phyloP scores from a whole-genome alignment of 2,797 vertebrate genomes.

The Hapalemur alaotrensis region DNA sequence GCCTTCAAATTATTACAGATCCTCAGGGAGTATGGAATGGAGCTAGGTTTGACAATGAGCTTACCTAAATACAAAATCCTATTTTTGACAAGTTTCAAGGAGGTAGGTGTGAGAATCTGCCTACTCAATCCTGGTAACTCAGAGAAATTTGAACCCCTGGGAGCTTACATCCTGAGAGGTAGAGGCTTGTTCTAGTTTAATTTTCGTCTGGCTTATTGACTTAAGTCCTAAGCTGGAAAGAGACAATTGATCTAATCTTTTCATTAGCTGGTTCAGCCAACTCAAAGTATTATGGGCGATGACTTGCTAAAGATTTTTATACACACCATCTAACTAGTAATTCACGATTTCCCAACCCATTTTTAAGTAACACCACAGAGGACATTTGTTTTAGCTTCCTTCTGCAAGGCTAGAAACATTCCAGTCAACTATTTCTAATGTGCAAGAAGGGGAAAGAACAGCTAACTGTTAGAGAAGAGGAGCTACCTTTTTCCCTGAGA shows the following conservation, averaged over 20 bases:
- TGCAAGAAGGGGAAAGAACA: rapidly evolving
- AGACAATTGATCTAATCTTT: background rate
- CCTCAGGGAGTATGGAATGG: background rate
- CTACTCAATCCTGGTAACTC: background rate
- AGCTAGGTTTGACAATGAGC: background rate
- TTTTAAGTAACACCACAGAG: background rate
- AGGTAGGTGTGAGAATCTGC: background rate
- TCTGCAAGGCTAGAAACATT: background rate
- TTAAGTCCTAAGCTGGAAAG: background rate
- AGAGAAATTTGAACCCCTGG: background rate
- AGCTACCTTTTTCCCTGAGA: background rate
- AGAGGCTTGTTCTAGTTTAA: background rate
- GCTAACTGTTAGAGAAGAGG: background rate
- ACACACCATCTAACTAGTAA: background rate
- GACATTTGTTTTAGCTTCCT: background rate
- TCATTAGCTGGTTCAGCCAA: conserved; percentile 4
- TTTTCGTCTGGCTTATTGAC: conserved; percentile 17
- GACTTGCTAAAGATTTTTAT: conserved; percentile 26
- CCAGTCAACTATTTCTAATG: background rate
- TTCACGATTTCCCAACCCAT: conserved; percentile 8
- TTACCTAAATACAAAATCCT: background rate
- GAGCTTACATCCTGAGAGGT: background rate
- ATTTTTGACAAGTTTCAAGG: background rate
- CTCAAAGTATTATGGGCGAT: background rate
- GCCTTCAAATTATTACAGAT: background rate